phyloP scores from a whole-genome alignment of 2,113 vertebrate species.

The Toxotes chatareus region DNA sequence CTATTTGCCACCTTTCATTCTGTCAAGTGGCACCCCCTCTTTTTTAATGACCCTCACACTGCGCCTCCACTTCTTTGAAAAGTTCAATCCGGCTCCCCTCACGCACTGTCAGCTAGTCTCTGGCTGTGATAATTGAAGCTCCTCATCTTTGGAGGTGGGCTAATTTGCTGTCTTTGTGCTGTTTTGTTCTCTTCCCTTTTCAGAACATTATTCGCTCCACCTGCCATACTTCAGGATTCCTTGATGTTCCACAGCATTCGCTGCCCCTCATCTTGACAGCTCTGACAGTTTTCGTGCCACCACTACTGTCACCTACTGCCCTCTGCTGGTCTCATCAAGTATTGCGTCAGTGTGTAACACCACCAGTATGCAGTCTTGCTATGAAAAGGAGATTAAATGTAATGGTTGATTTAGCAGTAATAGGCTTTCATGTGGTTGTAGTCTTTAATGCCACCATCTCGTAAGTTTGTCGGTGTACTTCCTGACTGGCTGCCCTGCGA shows the following conservation, averaged over 20 bases:
- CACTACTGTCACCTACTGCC: slow-evolving; percentile 69
- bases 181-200: slow-evolving; percentile 61
- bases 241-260: slow-evolving; percentile 32
- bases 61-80: slow-evolving; percentile 64
- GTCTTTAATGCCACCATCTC: slow-evolving; percentile 37
- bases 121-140: slow-evolving; percentile 77
- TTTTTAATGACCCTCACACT: slow-evolving; percentile 67
- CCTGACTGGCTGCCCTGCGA: slow-evolving; percentile 7
- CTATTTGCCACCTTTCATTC: slow-evolving; percentile 54
- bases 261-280: slow-evolving; percentile 49
- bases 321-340: slow-evolving; percentile 55
- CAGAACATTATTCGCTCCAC: slow-evolving; percentile 67
- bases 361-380: background rate
- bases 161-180: slow-evolving; percentile 74
- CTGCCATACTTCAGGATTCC: slow-evolving; percentile 60
- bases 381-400: slow-evolving; percentile 51
- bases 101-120: slow-evolving; percentile 42
- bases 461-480: slow-evolving; percentile 12
- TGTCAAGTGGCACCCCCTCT: slow-evolving; percentile 43
- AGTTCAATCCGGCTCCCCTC: slow-evolving; percentile 60
- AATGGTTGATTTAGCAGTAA: slow-evolving; percentile 57
- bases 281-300: background rate
- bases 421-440: slow-evolving; percentile 44
- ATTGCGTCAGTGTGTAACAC: slow-evolving; percentile 6
- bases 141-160: slow-evolving; percentile 69